Conservation (phyloP, 2,113 vertebrate species). For the Cyanoderma ruficeps region DNA sequence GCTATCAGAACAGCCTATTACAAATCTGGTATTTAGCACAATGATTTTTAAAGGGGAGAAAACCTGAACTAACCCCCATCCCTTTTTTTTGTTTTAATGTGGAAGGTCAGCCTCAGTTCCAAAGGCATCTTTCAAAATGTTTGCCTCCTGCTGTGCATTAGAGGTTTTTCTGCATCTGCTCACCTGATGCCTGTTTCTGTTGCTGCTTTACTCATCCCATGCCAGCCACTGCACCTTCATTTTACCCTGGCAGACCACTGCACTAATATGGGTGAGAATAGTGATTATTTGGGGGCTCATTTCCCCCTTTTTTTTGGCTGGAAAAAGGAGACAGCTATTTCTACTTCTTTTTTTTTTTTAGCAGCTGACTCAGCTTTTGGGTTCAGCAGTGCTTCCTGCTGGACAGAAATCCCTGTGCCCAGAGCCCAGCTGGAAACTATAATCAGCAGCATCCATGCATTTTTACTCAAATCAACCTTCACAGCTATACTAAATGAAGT, state of each 20-base stretch:
- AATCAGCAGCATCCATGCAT: background rate
- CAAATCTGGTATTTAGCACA: background rate
- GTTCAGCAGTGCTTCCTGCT: background rate
- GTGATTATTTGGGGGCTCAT: accelerated
- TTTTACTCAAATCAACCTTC: background rate
- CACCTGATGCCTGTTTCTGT: background rate
- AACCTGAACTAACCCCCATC: accelerated
- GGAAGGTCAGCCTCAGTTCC: background rate
- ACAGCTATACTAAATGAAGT: background rate
- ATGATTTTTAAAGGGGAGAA: background rate
- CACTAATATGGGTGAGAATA: too few species aligned
- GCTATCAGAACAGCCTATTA: background rate
- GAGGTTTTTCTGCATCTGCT: background rate
- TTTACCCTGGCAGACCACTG: background rate
- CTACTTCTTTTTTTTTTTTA: background rate
- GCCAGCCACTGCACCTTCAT: background rate
- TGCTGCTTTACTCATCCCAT: background rate
- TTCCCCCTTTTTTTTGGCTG: background rate
- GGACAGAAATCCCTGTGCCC: background rate
- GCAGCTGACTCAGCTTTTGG: background rate
- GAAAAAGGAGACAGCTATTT: background rate
- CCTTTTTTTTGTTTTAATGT: background rate
- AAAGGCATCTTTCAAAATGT: background rate
- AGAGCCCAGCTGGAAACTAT: background rate
- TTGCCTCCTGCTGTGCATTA: background rate